These are phyloP conservation scores for Elgaria multicarinata DNA, from an alignment of 2,113 vertebrate genomes.

Conservation along the genomic window DNA sequence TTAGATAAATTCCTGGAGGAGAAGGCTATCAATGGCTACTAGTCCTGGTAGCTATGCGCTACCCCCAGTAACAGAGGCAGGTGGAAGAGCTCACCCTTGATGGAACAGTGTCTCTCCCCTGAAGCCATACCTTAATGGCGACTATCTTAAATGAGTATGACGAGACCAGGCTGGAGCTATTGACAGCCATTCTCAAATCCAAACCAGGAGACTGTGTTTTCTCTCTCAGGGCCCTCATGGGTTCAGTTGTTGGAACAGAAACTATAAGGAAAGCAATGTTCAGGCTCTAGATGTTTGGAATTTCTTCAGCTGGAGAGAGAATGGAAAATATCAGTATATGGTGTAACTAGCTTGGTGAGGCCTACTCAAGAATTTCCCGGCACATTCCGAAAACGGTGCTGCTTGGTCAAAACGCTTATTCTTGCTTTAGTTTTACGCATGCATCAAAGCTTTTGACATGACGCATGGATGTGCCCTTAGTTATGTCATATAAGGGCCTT, in stretches of 20 bases:
- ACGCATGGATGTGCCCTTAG: conserved; percentile 32
- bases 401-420: conserved; percentile 35
- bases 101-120: no score
- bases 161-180: not conserved
- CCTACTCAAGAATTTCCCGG: not conserved
- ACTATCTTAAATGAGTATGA: not conserved
- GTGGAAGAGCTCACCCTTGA: no score
- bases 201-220: not conserved
- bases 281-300: not conserved
- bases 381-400: not conserved
- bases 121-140: no score
- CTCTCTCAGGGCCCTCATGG: not conserved
- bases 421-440: conserved; percentile 30
- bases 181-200: no score
- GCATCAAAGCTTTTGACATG: not conserved
- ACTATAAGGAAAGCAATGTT: not conserved
- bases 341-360: not conserved
- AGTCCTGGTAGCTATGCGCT: no score
- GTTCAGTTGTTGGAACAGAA: not conserved
- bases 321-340: not conserved
- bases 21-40: no score
- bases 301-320: not conserved
- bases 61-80: no score
- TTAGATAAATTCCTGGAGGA: no score
- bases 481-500: conserved; percentile 26